Base-by-base conservation (phyloP, 64 coral and sea anemone genomes). In the Porites lutea region DNA sequence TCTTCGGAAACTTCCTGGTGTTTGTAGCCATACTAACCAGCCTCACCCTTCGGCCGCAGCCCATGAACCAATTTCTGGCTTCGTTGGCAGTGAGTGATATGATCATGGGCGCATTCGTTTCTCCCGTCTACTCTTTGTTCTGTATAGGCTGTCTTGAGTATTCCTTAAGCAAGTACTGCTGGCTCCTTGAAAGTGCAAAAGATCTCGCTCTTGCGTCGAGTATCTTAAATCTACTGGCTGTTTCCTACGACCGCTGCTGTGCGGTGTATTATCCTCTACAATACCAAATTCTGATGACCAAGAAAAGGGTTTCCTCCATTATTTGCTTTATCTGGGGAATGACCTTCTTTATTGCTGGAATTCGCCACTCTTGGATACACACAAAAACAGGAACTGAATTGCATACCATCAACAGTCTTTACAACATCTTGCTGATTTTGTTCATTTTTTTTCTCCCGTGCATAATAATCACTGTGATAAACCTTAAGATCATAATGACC, bases 31-130 rank as follows among this genome's bases (percentile, higher is more conserved):
- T 76, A 76, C 47, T 44, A 7, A 50, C 45, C 2, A 50, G 4
- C 16, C 48, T 16, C 13, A 13, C 45, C 14, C 82, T 95, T 6
- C 86, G 82, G 14, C 63, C n/a, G 48, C 76, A 62, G 7, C 69
- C 67, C 11, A 91, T 95, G 93, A 95, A 95, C 65, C 77, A 87
- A 0, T 91, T 95, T 61, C 61, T 95, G 12, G 37, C 89, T 1
- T 91, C 82, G 45, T 19, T 95, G 13, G 89, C 88, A 8, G 8
- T 75, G 13, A 64, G 74, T 3, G 93, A 95, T 57, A 87, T 95
- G 12, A 20, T 87, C 3, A 95, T 95, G 93, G 89, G 59, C 14
- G n/a, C 62, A 5, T 14, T 67, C 19, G 89, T 95, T 7, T 66
- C 78, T 18, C 93, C 93, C 23, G 89, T 82, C 23, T 95, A 95